These are phyloP conservation scores for Cryptus armator DNA, from an alignment of 2,888 invertebrate genomes.

Conservation along the genomic window DNA sequence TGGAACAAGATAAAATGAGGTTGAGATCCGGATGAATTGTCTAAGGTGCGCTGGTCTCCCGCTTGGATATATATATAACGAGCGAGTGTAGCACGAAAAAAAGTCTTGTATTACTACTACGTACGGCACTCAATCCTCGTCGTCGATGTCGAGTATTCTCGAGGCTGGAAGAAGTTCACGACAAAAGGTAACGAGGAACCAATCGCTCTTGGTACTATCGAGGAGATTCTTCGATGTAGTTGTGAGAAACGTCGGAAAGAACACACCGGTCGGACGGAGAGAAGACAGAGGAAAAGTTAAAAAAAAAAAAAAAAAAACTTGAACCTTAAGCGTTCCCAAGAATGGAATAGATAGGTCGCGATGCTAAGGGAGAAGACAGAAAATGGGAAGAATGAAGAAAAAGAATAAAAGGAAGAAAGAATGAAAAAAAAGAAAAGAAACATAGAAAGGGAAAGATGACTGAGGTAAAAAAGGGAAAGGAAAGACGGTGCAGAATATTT, in stretches of 20 bases:
- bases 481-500: constrained; percentile 64
- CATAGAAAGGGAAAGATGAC: constrained; percentile 8
- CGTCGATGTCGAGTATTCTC: constrained; percentile 42
- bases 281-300: too few relatives aligned
- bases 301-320: neutral
- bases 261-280: neutral
- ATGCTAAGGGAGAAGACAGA: neutral
- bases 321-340: constrained; percentile 58
- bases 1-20: neutral
- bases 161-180: constrained; percentile 36
- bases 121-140: constrained; percentile 35
- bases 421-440: neutral
- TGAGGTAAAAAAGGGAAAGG: constrained; percentile 36
- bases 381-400: constrained; percentile 27
- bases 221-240: constrained; percentile 11
- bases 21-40: constrained; percentile 4
- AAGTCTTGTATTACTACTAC: constrained; percentile 14
- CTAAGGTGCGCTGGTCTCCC: neutral
- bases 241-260: constrained; percentile 1
- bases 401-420: neutral
- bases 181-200: constrained; percentile 68
- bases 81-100: constrained; percentile 3
- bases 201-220: constrained; percentile 41
- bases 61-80: neutral
- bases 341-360: constrained; percentile 27